A percentile compares a stretch with the other conserved stretches of the same genome.
These are phyloP conservation scores for Brachirus orientalis DNA, from an alignment of 2,113 vertebrate species.

Conservation along the genomic window DNA sequence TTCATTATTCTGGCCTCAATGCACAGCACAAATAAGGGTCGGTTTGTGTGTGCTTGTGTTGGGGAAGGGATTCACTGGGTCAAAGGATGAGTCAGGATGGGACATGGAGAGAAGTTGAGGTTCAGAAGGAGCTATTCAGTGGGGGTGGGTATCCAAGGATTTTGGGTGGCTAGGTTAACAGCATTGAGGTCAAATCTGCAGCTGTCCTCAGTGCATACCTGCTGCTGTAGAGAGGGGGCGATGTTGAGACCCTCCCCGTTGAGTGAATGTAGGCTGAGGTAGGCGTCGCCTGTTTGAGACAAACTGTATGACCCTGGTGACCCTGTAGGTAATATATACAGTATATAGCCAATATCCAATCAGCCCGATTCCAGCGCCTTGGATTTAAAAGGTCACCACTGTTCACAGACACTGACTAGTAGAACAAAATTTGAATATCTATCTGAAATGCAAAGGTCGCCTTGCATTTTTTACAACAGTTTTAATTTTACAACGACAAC, in stretches of 20 bases:
- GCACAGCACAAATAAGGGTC: conserved; percentile 19
- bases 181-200: conserved; percentile 66
- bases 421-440: conserved; percentile 22
- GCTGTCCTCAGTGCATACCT: conserved; percentile 78
- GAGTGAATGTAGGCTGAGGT: conserved; percentile 77
- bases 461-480: neutral
- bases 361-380: conserved; percentile 45
- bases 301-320: conserved; percentile 79
- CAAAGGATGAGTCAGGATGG: conserved; percentile 42
- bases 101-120: conserved; percentile 36
- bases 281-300: conserved; percentile 80
- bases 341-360: conserved; percentile 54
- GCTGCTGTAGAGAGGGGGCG: conserved; percentile 78
- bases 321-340: conserved; percentile 73
- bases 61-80: conserved; percentile 28
- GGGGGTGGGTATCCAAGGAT: conserved; percentile 41
- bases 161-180: conserved; percentile 39
- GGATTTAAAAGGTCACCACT: conserved; percentile 40
- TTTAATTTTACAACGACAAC: too few species aligned
- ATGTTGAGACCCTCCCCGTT: conserved; percentile 79
- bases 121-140: conserved; percentile 49
- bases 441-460: conserved; percentile 7
- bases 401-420: conserved; percentile 20
- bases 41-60: conserved; percentile 19
- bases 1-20: conserved; percentile 7